Percentiles rank a stretch among this genome's conserved stretches.
phyloP scores from a whole-genome alignment of 2,113 vertebrate species.

The Sylvilagus bachmani region DNA sequence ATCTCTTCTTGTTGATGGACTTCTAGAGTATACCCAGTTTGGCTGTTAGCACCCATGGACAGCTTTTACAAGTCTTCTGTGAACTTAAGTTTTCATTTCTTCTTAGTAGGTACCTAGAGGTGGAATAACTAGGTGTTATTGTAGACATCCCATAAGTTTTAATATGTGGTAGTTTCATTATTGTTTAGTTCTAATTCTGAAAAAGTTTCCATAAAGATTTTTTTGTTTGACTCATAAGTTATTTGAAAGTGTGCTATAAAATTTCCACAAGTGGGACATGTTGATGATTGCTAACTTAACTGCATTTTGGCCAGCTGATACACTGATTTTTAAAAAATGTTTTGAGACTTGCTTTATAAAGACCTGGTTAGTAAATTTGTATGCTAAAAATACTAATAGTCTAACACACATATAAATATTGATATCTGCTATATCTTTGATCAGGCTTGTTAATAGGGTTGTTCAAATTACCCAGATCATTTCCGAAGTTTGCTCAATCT shows the following conservation, averaged over 20 bases:
- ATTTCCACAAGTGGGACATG: conserved; percentile 26
- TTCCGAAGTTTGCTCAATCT: not conserved
- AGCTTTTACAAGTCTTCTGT: not conserved
- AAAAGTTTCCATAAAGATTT: not conserved
- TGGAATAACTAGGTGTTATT: not conserved
- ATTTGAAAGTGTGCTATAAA: conserved; percentile 32
- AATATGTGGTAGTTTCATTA: conserved; percentile 27
- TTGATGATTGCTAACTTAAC: conserved; percentile 6
- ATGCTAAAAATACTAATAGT: not conserved
- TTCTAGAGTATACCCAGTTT: not conserved
- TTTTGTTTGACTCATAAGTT: conserved; percentile 16
- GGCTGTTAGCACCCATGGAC: not conserved
- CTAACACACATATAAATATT: not conserved
- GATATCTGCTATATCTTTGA: not conserved
- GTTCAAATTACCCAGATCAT: not conserved
- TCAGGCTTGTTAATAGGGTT: not conserved
- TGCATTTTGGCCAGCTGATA: not conserved
- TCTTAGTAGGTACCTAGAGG: not conserved
- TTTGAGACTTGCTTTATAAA: conserved; percentile 7
- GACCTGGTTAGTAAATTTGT: not conserved
- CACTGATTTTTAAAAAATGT: not conserved
- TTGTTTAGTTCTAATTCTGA: conserved; percentile 30
- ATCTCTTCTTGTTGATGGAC: not conserved
- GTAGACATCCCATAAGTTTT: not conserved
- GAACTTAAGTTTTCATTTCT: not conserved